These are phyloP conservation scores for Coptodon bakossiorum DNA, from an alignment of 2,113 vertebrate species.

Conservation along the genomic window DNA sequence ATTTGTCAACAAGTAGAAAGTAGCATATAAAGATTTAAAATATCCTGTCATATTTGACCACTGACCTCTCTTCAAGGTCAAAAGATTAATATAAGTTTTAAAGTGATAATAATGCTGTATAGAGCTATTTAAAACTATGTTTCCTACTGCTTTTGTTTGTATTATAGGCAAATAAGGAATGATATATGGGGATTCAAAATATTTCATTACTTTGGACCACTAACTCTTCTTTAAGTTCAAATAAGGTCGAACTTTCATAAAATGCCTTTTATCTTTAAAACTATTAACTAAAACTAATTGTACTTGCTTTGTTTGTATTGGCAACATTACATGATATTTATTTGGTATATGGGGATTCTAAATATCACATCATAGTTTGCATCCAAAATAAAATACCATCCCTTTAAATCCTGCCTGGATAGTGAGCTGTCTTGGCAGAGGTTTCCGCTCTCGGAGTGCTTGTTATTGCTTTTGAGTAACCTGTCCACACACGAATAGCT, in stretches of 20 bases:
- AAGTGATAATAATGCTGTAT: not conserved
- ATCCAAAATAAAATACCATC: not conserved
- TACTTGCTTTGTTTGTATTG: not conserved
- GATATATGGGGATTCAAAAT: not conserved
- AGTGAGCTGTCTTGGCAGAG: not conserved
- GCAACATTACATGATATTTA: not conserved
- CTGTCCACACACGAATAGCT: not conserved
- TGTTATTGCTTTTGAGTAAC: not conserved
- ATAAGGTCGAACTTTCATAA: not conserved
- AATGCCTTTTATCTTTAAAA: not conserved
- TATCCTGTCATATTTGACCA: not conserved
- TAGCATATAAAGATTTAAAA: not conserved
- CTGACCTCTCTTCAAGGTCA: not conserved
- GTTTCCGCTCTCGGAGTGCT: not conserved
- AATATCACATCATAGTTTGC: not conserved
- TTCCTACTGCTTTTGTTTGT: not conserved
- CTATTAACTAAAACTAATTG: not conserved
- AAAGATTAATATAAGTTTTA: not conserved
- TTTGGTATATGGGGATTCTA: not conserved
- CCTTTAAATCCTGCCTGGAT: not conserved
- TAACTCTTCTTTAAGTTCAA: not conserved
- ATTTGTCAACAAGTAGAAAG: not conserved
- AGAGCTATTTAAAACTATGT: not conserved
- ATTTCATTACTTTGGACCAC: not conserved
- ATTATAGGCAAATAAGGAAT: not conserved